Evolutionary conservation across 2,113 vertebrate genomes (phyloP).

Genomic region (Eurypyga helias): DNA sequence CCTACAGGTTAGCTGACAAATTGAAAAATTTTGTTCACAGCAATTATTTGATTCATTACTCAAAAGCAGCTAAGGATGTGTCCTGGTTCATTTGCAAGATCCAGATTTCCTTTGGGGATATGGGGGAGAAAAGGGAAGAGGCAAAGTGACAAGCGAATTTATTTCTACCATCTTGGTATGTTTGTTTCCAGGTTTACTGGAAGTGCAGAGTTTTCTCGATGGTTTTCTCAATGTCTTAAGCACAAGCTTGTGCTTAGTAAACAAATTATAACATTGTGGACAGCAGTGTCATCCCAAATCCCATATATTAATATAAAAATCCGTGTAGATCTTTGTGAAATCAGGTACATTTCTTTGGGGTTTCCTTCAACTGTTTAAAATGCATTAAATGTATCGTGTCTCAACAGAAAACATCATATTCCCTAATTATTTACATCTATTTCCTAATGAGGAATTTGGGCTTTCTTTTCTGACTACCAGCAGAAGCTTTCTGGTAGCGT

Average conservation of each 20-base stretch:
- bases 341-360: background rate
- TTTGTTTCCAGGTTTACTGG: background rate
- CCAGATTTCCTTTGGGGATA: background rate
- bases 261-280: background rate
- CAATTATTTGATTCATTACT: background rate
- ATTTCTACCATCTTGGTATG: background rate
- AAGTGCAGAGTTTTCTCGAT: background rate
- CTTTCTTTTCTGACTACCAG: background rate
- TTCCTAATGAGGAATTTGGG: constrained; percentile 17
- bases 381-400: background rate
- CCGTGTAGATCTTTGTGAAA: background rate
- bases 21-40: background rate
- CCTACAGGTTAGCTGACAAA: background rate
- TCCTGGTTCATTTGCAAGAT: background rate
- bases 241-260: background rate
- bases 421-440: constrained; percentile 27
- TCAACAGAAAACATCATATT: background rate
- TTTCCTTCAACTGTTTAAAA: background rate
- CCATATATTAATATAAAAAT: background rate
- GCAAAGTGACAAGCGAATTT: background rate
- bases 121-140: background rate
- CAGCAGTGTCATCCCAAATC: background rate
- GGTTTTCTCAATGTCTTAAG: background rate
- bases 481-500: background rate
- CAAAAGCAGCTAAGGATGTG: background rate